Base-by-base conservation (phyloP, 1,140 invertebrate genomes). In the Elymnias hypermnestra region DNA sequence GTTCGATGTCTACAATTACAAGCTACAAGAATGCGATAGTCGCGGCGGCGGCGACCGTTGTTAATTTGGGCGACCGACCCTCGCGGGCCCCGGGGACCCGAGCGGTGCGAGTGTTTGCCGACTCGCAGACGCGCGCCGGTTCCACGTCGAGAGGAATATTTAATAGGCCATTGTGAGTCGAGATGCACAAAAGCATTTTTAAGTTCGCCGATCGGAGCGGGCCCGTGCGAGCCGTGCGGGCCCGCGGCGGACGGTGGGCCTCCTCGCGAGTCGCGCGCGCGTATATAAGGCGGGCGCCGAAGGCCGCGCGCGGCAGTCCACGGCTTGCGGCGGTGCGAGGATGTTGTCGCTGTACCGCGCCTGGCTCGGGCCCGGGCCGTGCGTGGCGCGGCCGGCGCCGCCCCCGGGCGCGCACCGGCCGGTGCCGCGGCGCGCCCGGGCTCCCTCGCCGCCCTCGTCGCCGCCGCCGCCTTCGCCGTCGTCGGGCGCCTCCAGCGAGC, bases 331-430 rank as follows among this genome's bases (percentile, higher is more conserved):
- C 57, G 51, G 37, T 19, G 38, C 38, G 49, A 58, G 51, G 39
- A 90, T 90, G 90, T 88, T 90, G 72, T 90, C 89, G 5, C 73
- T 93, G 48, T 92, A 92, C 72, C 87, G 91, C 75, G 90, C 91
- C 12, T 92, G 92, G 91, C 73, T 74, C 31, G 76, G 73, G 42
- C 83, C 61, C 53, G 87, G 67, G 44, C 79, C 63, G 9, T 88
- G 55, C 59, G 74, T 70, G 48, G 74, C 73, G 39, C 66, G 78
- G 28, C 86, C 78, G 21, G 86, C 82, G 47, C 75, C 84, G n/a
- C 63, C 84, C 2, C 76, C 86, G 46, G 57, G 66, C 49, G 57
- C 76, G 48, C 58, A 81, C 63, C 41, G 81, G 28, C 67, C 82
- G 12, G 75, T 84, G 8, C 72, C 82, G 12, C 64, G 83, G 0